Base-by-base conservation (phyloP, 2,113 vertebrate species). In the Hippocampus mohnikei region DNA sequence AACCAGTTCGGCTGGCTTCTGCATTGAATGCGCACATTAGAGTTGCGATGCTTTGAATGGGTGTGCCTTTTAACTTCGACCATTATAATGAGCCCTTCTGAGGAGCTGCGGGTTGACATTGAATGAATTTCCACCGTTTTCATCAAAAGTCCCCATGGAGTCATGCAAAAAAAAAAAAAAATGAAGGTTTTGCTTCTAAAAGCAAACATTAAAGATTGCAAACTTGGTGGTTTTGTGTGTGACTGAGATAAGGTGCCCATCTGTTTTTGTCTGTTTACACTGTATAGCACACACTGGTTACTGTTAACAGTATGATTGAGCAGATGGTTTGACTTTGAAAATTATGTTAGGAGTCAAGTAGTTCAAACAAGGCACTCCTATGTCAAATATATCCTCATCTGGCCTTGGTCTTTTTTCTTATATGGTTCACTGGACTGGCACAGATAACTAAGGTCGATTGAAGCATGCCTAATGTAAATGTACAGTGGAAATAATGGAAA, bases 1-100 rank as follows among this genome's bases (percentile, higher is more conserved):
- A 83, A 87, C 89, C 84, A 73, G 89, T 87, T 87, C 40, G n/a
- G 20, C 77, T 67, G 67, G 81, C 66, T 83, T 73, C 27, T 20
- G 0, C 1, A 16, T 50, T 71, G 4, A 33, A 25, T 15, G n/a
- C 25, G 42, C 29, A 48, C 72, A 20, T 18, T 41, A 50, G 15
- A 46, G 77, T 69, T 73, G 48, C 18, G 60, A 60, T 70, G 61
- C 42, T 71, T 63, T 78, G 65, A 44, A 37, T 41, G 62, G 83
- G 79, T 37, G 84, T 81, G 78, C 5, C 69, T 16, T 69, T 50
- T 25, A 27, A 5, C 12, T 69, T 40, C 41, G 23, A 5, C 48
- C 66, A 1, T 66, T 20, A 66, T 10, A 7, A 41, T 10, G 3
- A 55, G 56, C 63, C 6, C 2, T 63, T 64, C 8, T 63, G 42